A percentile compares a stretch with the other conserved stretches of the same genome.
These are phyloP conservation scores for Lingula anatina DNA, from an alignment of 2,888 invertebrate genomes.

Conservation along the genomic window DNA sequence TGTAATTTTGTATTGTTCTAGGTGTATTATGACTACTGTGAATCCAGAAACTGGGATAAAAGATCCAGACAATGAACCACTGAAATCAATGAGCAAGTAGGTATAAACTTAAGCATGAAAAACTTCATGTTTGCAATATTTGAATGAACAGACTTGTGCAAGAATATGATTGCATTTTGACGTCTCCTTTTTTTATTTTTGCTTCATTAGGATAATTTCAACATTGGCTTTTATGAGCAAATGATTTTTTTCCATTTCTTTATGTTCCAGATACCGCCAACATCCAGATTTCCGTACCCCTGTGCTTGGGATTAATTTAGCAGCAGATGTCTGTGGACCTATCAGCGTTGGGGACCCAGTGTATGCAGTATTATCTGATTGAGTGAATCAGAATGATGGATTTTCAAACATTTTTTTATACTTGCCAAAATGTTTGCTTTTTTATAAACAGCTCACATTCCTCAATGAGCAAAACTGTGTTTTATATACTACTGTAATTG, in stretches of 20 bases:
- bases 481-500: too few species aligned
- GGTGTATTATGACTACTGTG: slow-evolving; percentile 69
- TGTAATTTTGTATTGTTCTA: slow-evolving; percentile 49
- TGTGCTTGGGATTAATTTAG: slow-evolving; percentile 26
- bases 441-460: too few species aligned
- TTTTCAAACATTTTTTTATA: too few species aligned
- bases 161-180: background rate
- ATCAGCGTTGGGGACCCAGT: slow-evolving; percentile 30
- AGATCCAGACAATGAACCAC: slow-evolving; percentile 60
- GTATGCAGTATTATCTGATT: too few species aligned
- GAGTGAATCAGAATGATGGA: too few species aligned
- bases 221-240: background rate
- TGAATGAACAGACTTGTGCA: background rate
- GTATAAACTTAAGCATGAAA: too few species aligned
- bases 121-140: background rate
- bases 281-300: slow-evolving; percentile 27
- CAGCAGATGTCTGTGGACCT: slow-evolving; percentile 18
- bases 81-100: slow-evolving; percentile 65
- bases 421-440: too few species aligned
- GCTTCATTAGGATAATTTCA: background rate
- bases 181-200: background rate
- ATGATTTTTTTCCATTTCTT: background rate
- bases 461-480: too few species aligned
- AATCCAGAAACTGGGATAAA: slow-evolving; percentile 65
- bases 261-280: slow-evolving; percentile 24